Evolutionary conservation across 2,113 vertebrate species (phyloP).

Genomic region (Macheiramphus alcinus): DNA sequence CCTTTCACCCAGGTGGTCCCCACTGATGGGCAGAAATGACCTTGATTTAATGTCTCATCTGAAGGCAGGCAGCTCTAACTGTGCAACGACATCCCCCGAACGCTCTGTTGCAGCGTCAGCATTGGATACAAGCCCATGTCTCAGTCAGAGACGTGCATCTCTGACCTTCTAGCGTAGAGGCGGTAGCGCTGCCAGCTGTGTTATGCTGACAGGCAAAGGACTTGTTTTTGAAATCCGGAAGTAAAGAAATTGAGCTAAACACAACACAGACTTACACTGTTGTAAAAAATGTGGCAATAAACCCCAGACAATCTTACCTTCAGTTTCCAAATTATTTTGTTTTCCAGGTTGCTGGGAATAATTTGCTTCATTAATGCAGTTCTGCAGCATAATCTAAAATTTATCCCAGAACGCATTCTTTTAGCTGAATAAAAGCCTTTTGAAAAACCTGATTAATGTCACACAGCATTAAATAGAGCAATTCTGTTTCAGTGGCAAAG

Average conservation of each 20-base stretch:
- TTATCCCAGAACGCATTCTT: not conserved
- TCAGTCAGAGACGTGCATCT: conserved; percentile 26
- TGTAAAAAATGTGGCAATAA: not conserved
- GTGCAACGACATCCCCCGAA: not conserved
- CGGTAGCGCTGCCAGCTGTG: conserved; percentile 56
- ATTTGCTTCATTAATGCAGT: conserved; percentile 23
- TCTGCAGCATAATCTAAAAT: conserved; percentile 3
- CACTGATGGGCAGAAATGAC: conserved; percentile 8
- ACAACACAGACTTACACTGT: not conserved
- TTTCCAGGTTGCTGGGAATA: conserved; percentile 23
- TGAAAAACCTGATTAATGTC: conserved; percentile 1
- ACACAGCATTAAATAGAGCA: not conserved
- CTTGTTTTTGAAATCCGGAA: conserved; percentile 10
- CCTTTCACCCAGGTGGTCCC: not conserved
- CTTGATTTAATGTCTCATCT: not conserved
- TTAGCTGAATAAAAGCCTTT: conserved; percentile 11
- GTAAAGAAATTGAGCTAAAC: conserved; percentile 19
- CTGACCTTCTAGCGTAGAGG: conserved; percentile 40
- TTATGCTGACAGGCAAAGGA: conserved; percentile 18
- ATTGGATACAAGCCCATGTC: conserved; percentile 19
- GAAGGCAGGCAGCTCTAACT: not conserved
- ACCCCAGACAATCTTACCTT: not conserved
- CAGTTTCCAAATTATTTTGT: conserved; percentile 17
- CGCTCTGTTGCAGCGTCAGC: conserved; percentile 43
- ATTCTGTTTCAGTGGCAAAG: not conserved